phyloP scores from a whole-genome alignment of 2,888 invertebrate species.

The Metopia argyrocephala region DNA sequence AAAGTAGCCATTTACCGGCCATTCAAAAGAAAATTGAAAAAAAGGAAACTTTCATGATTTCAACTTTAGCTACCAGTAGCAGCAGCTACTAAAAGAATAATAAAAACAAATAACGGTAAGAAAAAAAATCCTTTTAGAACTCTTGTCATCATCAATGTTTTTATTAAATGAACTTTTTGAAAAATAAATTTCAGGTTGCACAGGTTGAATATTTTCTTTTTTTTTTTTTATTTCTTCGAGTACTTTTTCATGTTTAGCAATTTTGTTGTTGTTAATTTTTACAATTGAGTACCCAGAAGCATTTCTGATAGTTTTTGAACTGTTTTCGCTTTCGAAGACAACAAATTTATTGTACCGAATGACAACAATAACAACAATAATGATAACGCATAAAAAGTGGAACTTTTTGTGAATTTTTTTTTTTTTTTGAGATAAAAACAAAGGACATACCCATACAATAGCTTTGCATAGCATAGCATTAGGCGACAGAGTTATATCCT shows the following conservation, averaged over 20 bases:
- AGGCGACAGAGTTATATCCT: slow-evolving; percentile 60
- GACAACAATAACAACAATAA: slow-evolving; percentile 6
- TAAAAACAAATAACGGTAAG: slow-evolving; percentile 18
- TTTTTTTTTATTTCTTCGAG: not conserved
- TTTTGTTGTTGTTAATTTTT: too few relatives aligned
- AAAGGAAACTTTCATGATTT: slow-evolving; percentile 26
- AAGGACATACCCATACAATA: not conserved
- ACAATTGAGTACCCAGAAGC: slow-evolving; percentile 14
- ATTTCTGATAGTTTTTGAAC: slow-evolving; percentile 29
- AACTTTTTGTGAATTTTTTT: not conserved
- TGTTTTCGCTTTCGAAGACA: slow-evolving; percentile 28
- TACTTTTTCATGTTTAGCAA: not conserved
- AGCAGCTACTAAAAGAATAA: slow-evolving; percentile 2
- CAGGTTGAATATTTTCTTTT: not conserved
- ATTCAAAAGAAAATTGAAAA: not conserved
- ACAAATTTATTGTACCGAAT: not conserved
- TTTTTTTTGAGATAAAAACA: not conserved
- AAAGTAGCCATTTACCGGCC: not conserved
- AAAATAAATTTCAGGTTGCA: slow-evolving; percentile 39
- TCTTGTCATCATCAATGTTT: slow-evolving; percentile 29
- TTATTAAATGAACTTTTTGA: slow-evolving; percentile 31
- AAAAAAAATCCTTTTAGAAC: not conserved
- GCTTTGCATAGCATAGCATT: slow-evolving; percentile 42
- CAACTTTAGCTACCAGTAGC: slow-evolving; percentile 11
- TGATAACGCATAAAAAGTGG: not conserved